Conservation (phyloP, 2,888 invertebrate species). For the Hemicrepidius hirtus region DNA sequence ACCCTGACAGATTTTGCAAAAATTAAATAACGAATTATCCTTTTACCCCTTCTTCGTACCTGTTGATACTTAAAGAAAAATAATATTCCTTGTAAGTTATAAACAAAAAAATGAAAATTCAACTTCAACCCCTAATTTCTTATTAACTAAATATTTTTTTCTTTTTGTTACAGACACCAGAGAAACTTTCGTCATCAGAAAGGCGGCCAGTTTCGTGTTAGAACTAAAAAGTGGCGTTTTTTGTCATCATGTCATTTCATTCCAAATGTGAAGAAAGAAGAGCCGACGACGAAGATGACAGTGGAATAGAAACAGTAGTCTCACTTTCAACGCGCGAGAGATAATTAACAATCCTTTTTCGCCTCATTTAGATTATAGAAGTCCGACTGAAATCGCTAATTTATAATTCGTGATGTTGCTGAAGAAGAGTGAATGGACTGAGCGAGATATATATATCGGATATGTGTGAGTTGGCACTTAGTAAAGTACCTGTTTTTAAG, state of each 20-base stretch:
- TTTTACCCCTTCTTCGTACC: too few relatives aligned
- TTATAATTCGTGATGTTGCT: constrained; percentile 56
- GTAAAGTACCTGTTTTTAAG: constrained; percentile 72
- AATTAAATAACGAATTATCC: too few relatives aligned
- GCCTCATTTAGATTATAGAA: constrained; percentile 48
- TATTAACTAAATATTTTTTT: constrained; percentile 45
- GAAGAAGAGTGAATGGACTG: constrained; percentile 39
- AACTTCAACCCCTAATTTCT: too few relatives aligned
- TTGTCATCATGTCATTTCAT: constrained; percentile 54
- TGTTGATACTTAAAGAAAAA: too few relatives aligned
- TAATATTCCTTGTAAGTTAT: too few relatives aligned
- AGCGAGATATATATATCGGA: constrained; percentile 44
- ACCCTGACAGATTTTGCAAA: too few relatives aligned
- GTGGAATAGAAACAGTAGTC: background rate
- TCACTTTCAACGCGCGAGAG: constrained; percentile 6
- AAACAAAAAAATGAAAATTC: too few relatives aligned
- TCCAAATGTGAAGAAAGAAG: constrained; percentile 49
- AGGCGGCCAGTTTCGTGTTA: constrained; percentile 72
- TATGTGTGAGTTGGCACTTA: constrained; percentile 63
- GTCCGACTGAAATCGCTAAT: constrained; percentile 63
- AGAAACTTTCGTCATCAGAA: constrained; percentile 78
- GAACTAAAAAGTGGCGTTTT: constrained; percentile 49
- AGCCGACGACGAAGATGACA: constrained; percentile 18
- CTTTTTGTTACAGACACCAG: constrained; percentile 78
- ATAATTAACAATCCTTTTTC: constrained; percentile 37